Percentiles rank a stretch among this genome's conserved stretches.
Evolutionary conservation across 2,797 vertebrate species (phyloP).

Genomic region (Mormyrops boulengeri): DNA sequence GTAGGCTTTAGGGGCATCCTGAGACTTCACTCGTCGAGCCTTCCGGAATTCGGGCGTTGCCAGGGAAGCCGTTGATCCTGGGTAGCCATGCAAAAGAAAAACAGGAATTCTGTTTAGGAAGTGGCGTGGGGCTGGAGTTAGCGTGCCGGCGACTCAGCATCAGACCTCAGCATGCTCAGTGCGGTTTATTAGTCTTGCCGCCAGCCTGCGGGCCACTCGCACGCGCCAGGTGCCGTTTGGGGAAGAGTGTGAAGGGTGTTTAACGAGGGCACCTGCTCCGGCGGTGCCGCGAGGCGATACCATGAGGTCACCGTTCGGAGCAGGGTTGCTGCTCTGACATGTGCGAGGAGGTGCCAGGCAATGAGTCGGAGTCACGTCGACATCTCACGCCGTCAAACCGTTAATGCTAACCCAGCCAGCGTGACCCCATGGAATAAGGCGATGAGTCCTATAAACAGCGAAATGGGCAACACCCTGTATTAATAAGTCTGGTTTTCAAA

Average conservation of each 20-base stretch:
- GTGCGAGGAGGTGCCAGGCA: constrained; percentile 42
- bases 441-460: neutral
- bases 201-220: constrained; percentile 37
- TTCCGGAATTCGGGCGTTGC: neutral
- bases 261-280: constrained; percentile 47
- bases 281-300: constrained; percentile 29
- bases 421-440: neutral
- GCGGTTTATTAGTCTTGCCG: neutral
- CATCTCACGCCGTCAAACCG: neutral
- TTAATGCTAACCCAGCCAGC: neutral
- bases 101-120: constrained; percentile 20
- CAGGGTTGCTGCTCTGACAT: constrained; percentile 27
- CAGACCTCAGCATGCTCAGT: neutral
- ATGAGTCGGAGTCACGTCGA: neutral
- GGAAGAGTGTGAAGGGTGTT: constrained; percentile 32
- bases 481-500: neutral
- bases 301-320: constrained; percentile 39
- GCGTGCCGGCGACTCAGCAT: neutral
- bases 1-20: constrained; percentile 59
- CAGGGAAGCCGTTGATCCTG: constrained; percentile 34
- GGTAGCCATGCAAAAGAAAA: constrained; percentile 24
- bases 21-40: neutral
- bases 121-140: neutral
- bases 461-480: neutral
- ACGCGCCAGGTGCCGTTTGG: constrained; percentile 25